These are phyloP conservation scores for Ammodytes dubius DNA, from an alignment of 2,113 vertebrate species.

Conservation along the genomic window DNA sequence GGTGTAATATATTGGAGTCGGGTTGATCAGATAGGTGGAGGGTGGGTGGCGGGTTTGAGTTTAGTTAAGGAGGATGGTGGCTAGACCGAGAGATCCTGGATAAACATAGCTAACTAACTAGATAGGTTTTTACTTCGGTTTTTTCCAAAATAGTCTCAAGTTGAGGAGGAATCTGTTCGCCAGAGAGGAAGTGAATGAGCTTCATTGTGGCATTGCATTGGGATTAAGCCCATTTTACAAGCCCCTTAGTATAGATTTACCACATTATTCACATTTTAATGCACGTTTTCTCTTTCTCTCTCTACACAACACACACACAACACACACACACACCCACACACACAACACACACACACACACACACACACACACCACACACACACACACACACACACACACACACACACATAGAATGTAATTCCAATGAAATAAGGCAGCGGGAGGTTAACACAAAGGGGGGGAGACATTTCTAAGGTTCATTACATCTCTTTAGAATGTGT, in stretches of 20 bases:
- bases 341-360: too few species aligned
- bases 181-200: conserved; percentile 74
- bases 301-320: too few species aligned
- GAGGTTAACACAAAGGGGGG: conserved; percentile 34
- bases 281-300: too few species aligned
- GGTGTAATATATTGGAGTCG: too few species aligned
- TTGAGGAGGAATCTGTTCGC: conserved; percentile 64
- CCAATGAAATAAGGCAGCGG: conserved; percentile 52
- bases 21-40: too few species aligned
- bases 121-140: conserved; percentile 51
- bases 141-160: conserved; percentile 71
- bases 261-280: conserved; percentile 76
- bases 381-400: too few species aligned
- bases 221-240: conserved; percentile 83
- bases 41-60: too few species aligned
- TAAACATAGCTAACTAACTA: too few species aligned
- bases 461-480: conserved; percentile 43
- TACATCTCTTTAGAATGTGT: conserved; percentile 41
- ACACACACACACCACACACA: too few species aligned
- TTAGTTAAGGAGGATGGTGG: too few species aligned
- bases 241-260: conserved; percentile 77
- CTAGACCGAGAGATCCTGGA: too few species aligned
- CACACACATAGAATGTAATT: conserved; percentile 66
- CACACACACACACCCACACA: too few species aligned
- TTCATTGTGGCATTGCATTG: conserved; percentile 74